Evolutionary conservation across 1,140 invertebrate genomes (phyloP), one percentile per base, ranked within the genome.

Genomic region (Drosophila takahashii): DNA sequence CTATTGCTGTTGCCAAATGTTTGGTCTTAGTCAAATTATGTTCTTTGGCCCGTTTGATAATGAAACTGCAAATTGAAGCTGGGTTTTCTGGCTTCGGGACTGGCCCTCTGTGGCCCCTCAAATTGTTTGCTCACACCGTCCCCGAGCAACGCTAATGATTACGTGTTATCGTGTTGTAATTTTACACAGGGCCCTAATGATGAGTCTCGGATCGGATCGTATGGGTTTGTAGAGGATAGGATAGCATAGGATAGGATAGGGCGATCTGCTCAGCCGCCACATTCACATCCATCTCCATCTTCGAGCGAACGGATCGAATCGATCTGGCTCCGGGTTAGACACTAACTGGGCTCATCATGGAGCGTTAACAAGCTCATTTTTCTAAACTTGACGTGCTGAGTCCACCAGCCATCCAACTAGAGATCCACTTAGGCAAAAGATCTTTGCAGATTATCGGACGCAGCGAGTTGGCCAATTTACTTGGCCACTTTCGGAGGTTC

Each of bases 351-450:
- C 90, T 90, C 89, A 90, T 90, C 89, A 90, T 90, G 64, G 79
- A 90, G 89, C 89, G 89, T 91, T 91, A 91, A 91, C 89, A 91
- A 91, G 89, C 89, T 91, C 89, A 91, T 91, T 91, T 91, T 90
- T 89, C 80, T 78, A 85, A 90, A 89, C 80, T 83, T 91, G 87
- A 84, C 89, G 80, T 78, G 70, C 59, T 72, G 71, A 83, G 50
- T 72, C 71, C 56, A 57, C 78, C 62, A 64, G 22, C 56, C 47
- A 51, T 48, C 41, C 48, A 37, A 54, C 51, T 48, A 41, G 27
- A 47, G 18, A 60, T 60, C 60, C 66, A 61, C 45, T 51, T 61
- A 79, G 74, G 52, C 69, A 70, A 62, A 34, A 70, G 61, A 73
- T 73, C 70, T 54, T 37, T n/a, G 27, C 26, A 41, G 71, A 74